Conservation (phyloP, 2,888 invertebrate species). For the Parnassius smintheus region DNA sequence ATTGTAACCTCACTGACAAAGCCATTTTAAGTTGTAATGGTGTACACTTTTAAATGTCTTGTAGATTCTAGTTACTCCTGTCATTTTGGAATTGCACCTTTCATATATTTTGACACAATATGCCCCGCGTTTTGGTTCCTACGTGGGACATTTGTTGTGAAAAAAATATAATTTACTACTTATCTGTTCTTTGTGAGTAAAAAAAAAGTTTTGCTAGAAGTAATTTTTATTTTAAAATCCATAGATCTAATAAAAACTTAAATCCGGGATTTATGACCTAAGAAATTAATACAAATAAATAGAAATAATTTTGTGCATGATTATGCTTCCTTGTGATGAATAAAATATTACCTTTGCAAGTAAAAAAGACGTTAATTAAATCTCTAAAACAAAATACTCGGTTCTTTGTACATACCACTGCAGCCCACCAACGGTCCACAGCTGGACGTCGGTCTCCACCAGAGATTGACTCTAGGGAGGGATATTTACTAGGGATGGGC, state of each 20-base stretch:
- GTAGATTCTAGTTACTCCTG: not conserved
- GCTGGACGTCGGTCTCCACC: too few relatives aligned
- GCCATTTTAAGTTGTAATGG: not conserved
- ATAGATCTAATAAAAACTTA: conserved; percentile 3
- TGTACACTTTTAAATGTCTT: not conserved
- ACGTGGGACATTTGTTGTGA: conserved; percentile 4
- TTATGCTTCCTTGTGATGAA: too few relatives aligned
- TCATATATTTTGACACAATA: conserved; percentile 13
- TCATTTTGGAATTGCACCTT: conserved; percentile 16
- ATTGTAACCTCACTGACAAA: not conserved
- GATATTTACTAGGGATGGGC: too few relatives aligned
- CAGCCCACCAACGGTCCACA: too few relatives aligned
- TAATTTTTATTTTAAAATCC: conserved; percentile 1
- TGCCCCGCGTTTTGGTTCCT: not conserved
- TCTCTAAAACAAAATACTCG: too few relatives aligned
- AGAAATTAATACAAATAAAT: too few relatives aligned
- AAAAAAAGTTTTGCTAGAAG: conserved; percentile 9
- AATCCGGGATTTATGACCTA: not conserved
- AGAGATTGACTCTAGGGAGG: too few relatives aligned
- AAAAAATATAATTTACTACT: conserved; percentile 13
- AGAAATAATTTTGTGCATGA: too few relatives aligned
- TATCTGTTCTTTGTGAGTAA: not conserved
- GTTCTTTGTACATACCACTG: too few relatives aligned
- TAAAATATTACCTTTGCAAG: too few relatives aligned
- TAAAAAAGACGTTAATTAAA: too few relatives aligned